These are phyloP conservation scores for Coregonus ussuriensis DNA, from an alignment of 2,797 vertebrate genomes.

Conservation along the genomic window DNA sequence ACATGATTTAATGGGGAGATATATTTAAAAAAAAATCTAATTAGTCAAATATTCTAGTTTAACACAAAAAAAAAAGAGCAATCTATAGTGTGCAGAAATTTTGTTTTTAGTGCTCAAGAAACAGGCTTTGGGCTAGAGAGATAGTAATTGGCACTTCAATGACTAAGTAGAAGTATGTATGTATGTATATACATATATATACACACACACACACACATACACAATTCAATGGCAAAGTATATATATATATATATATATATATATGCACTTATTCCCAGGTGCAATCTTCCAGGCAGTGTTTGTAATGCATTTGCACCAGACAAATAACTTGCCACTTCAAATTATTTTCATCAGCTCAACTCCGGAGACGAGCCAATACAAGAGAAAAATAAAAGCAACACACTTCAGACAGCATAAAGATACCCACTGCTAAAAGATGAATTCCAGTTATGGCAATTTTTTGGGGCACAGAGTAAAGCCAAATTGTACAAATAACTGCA, in stretches of 20 bases:
- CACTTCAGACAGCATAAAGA: constrained; percentile 4
- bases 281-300: constrained; percentile 49
- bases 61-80: constrained; percentile 12
- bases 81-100: constrained; percentile 36
- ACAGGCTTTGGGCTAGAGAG: constrained; percentile 41
- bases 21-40: constrained; percentile 26
- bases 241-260: too few relatives aligned
- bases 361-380: constrained; percentile 17
- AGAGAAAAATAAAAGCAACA: background rate
- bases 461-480: constrained; percentile 12
- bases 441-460: constrained; percentile 34
- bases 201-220: constrained; percentile 34
- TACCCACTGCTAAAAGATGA: constrained; percentile 42
- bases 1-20: constrained; percentile 36
- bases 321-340: constrained; percentile 27
- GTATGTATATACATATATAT: constrained; percentile 26
- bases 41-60: constrained; percentile 40
- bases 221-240: too few relatives aligned
- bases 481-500: constrained; percentile 17
- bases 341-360: constrained; percentile 23
- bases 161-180: constrained; percentile 56
- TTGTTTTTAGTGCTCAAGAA: constrained; percentile 42
- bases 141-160: constrained; percentile 57
- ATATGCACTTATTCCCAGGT: constrained; percentile 62
- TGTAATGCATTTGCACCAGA: constrained; percentile 47